phyloP scores from a whole-genome alignment of 2,113 vertebrate species.

The Felis catus region DNA sequence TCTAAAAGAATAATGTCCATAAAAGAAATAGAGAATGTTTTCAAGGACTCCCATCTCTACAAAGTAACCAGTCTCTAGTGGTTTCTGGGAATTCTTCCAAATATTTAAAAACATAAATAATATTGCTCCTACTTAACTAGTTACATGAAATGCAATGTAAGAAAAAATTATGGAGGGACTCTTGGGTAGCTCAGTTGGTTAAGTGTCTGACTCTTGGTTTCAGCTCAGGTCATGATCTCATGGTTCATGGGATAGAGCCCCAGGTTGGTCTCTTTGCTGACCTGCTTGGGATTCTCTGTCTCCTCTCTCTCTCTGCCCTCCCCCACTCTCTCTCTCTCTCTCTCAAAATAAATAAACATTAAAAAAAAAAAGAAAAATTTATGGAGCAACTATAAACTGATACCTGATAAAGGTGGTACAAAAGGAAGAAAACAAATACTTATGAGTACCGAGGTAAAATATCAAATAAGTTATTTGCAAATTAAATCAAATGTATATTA shows the following conservation, averaged over 20 bases:
- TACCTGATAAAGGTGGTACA: not conserved
- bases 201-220: too few relatives aligned
- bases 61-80: not conserved
- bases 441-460: not conserved
- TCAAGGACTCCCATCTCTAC: not conserved
- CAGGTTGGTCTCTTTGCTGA: too few relatives aligned
- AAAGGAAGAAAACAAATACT: not conserved
- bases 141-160: not conserved
- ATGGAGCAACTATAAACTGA: not conserved
- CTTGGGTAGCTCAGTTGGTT: too few relatives aligned
- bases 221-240: too few relatives aligned
- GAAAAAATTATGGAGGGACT: not conserved
- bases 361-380: not conserved
- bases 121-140: not conserved
- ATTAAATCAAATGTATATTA: not conserved
- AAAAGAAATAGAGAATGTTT: not conserved
- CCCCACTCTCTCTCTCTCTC: too few relatives aligned
- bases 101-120: not conserved
- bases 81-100: not conserved
- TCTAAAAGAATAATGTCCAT: not conserved
- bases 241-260: too few relatives aligned
- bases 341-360: too few relatives aligned
- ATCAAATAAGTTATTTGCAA: not conserved
- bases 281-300: too few relatives aligned
- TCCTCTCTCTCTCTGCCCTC: too few relatives aligned